Percentiles rank a stretch among this genome's conserved stretches.
Evolutionary conservation across 2,888 invertebrate species (phyloP).

Genomic region (Mythimna vitellina): DNA sequence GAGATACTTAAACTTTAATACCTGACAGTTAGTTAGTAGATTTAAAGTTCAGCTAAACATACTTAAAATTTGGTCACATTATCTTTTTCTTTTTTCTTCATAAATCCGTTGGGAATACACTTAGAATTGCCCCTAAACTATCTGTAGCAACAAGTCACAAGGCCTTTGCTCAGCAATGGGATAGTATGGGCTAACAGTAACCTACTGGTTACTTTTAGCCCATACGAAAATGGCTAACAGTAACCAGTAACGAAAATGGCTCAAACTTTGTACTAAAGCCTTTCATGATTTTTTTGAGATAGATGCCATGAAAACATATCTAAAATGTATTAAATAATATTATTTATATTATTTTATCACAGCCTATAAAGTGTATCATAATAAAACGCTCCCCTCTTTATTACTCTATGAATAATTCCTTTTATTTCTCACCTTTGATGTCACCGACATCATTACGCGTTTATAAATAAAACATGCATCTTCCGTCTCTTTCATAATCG

Average conservation of each 20-base stretch:
- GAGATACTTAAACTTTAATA: too few species aligned
- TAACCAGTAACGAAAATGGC: too few species aligned
- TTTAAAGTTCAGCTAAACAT: too few species aligned
- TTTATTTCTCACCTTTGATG: constrained; percentile 68
- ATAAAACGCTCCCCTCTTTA: constrained; percentile 48
- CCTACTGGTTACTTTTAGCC: too few species aligned
- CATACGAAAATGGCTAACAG: too few species aligned
- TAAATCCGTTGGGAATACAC: too few species aligned
- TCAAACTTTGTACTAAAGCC: neutral
- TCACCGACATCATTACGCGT: constrained; percentile 56
- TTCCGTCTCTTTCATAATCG: constrained; percentile 44
- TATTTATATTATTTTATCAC: constrained; percentile 23
- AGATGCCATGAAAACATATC: neutral
- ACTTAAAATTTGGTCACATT: too few species aligned
- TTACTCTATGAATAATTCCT: constrained; percentile 72
- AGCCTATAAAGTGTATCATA: constrained; percentile 42
- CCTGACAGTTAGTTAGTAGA: too few species aligned
- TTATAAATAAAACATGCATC: constrained; percentile 67
- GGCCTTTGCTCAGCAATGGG: too few species aligned
- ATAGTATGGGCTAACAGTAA: neutral
- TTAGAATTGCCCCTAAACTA: too few species aligned
- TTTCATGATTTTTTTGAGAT: neutral
- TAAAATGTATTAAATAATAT: constrained; percentile 33
- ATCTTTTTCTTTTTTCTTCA: too few species aligned
- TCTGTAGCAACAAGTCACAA: too few species aligned